These are phyloP conservation scores for Polydrusus pterygomalis DNA, from an alignment of 2,888 invertebrate genomes.

Conservation along the genomic window DNA sequence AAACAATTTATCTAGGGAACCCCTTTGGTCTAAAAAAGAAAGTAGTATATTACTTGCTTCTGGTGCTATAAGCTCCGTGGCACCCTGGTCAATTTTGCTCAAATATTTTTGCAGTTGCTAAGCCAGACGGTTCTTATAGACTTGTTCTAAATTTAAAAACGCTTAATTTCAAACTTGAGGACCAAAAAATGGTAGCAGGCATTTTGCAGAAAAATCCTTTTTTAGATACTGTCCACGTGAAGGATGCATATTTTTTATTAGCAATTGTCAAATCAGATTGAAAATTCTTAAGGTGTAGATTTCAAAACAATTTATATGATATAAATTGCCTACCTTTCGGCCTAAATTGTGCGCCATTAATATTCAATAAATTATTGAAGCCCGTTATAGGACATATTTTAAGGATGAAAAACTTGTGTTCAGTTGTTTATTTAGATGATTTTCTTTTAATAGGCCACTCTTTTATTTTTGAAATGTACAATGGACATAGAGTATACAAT, in stretches of 20 bases:
- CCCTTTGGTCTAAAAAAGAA: not conserved
- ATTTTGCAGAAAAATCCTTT: constrained; percentile 23
- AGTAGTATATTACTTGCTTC: not conserved
- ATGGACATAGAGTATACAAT: no score
- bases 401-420: constrained; percentile 49
- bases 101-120: constrained; percentile 41
- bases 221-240: constrained; percentile 42
- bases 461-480: no score
- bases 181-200: constrained; percentile 49
- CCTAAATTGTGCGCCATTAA: constrained; percentile 53
- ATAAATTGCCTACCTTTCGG: constrained; percentile 55
- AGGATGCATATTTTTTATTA: constrained; percentile 52
- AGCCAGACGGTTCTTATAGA: constrained; percentile 44
- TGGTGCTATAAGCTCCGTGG: not conserved
- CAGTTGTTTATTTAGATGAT: constrained; percentile 58
- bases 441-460: constrained; percentile 54
- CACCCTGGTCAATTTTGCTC: constrained; percentile 33
- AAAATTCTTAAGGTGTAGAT: constrained; percentile 54
- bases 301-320: constrained; percentile 46
- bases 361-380: constrained; percentile 57
- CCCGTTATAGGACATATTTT: constrained; percentile 43
- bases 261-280: constrained; percentile 34
- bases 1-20: not conserved
- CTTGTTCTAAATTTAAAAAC: constrained; percentile 56
- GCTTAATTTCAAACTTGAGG: constrained; percentile 58